Conservation (phyloP, 2,888 invertebrate species). For the Norana najaformis region DNA sequence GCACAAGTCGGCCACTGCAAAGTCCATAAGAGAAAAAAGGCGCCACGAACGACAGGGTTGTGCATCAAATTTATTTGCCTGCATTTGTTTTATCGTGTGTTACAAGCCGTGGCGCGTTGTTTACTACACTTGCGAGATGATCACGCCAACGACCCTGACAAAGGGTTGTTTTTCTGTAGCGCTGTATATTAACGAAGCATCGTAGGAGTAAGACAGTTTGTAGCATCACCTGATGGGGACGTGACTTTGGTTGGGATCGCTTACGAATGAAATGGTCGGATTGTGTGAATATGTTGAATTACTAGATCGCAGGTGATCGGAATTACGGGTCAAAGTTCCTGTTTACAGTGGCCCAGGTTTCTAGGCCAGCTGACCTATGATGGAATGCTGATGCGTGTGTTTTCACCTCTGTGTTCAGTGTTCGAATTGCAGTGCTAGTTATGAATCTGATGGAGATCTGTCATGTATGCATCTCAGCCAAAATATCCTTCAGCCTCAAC, state of each 20-base stretch:
- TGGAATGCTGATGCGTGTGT: not conserved
- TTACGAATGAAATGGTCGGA: not conserved
- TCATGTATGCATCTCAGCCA: too few relatives aligned
- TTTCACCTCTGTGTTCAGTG: not conserved
- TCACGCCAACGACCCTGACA: not conserved
- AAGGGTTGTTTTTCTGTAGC: not conserved
- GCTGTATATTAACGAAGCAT: not conserved
- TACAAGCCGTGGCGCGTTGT: not conserved
- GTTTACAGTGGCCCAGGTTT: not conserved
- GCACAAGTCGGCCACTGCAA: constrained; percentile 21
- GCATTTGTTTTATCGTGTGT: not conserved
- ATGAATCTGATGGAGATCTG: too few relatives aligned
- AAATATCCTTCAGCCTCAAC: too few relatives aligned
- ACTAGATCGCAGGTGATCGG: not conserved
- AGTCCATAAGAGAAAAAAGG: constrained; percentile 6
- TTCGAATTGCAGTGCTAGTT: not conserved
- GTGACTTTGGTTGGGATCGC: not conserved
- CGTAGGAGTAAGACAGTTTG: not conserved
- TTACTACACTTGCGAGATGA: not conserved
- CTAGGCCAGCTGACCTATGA: not conserved
- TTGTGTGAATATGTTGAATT: not conserved
- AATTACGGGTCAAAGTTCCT: not conserved
- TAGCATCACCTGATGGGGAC: not conserved
- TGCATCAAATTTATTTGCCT: not conserved
- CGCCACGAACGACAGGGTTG: constrained; percentile 10